Evolutionary conservation across 1,140 invertebrate species (phyloP).

Genomic region (Amyelois transitella): DNA sequence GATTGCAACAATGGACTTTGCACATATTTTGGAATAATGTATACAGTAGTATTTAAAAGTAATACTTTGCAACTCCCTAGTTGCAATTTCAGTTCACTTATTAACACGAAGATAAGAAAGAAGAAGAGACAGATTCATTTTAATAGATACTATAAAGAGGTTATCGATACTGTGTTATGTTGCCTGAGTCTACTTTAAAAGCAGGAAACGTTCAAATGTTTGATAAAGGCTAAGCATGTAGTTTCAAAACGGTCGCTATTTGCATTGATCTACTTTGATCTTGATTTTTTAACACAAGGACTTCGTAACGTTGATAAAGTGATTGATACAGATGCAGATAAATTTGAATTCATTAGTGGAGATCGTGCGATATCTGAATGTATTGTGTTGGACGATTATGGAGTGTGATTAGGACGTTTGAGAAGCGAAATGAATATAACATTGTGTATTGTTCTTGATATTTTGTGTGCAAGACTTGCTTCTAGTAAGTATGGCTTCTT

Average conservation of each 20-base stretch:
- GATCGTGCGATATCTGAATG: neutral
- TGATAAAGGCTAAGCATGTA: too few relatives aligned
- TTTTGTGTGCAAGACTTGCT: neutral
- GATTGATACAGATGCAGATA: slow-evolving; percentile 22
- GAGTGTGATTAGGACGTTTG: neutral
- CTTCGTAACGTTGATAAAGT: slow-evolving; percentile 41
- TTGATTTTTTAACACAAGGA: slow-evolving; percentile 40
- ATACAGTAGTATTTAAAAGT: too few relatives aligned
- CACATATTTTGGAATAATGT: neutral
- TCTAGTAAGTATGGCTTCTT: too few relatives aligned
- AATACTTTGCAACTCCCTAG: too few relatives aligned
- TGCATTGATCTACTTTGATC: slow-evolving; percentile 6
- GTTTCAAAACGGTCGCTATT: neutral
- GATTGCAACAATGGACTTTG: neutral
- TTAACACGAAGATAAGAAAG: too few relatives aligned
- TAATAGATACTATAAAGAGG: too few relatives aligned
- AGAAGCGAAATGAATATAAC: neutral
- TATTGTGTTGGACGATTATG: neutral
- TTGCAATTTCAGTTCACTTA: too few relatives aligned
- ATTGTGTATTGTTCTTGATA: neutral
- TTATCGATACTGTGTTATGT: too few relatives aligned
- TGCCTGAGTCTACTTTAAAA: too few relatives aligned
- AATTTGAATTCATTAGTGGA: neutral
- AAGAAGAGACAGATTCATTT: too few relatives aligned
- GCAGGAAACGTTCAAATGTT: too few relatives aligned